A percentile compares a stretch with the other conserved stretches of the same genome.
Evolutionary conservation across 2,797 vertebrate species (phyloP).

Genomic region (Chrysocyon brachyurus): DNA sequence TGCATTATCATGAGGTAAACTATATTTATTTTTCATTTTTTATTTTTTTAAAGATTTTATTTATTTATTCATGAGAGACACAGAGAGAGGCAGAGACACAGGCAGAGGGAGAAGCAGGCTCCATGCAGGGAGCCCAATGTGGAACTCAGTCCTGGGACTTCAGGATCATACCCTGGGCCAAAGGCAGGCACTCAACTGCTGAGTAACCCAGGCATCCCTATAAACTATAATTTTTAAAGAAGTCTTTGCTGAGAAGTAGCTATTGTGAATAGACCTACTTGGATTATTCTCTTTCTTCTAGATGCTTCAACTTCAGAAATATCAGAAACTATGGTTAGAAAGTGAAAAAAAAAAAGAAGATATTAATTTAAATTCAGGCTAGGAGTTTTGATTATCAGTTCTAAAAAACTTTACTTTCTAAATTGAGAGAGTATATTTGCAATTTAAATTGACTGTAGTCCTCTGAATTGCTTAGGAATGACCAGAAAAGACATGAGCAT

Average conservation of each 20-base stretch:
- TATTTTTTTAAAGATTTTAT: too few relatives aligned
- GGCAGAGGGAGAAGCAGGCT: too few relatives aligned
- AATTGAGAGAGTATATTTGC: not conserved
- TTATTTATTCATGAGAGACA: too few relatives aligned
- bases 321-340: not conserved
- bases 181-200: too few relatives aligned
- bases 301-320: not conserved
- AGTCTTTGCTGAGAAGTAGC: not conserved
- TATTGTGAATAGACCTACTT: not conserved
- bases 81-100: too few relatives aligned
- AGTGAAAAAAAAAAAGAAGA: not conserved
- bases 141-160: too few relatives aligned
- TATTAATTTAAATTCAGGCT: not conserved
- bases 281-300: not conserved
- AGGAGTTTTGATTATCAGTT: not conserved
- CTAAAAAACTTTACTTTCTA: not conserved
- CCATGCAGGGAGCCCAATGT: too few relatives aligned
- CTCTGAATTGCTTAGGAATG: not conserved
- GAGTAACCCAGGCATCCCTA: too few relatives aligned
- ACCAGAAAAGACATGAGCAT: not conserved
- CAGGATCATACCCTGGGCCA: too few relatives aligned
- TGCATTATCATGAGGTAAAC: not conserved
- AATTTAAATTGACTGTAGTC: not conserved
- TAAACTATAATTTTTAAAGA: not conserved
- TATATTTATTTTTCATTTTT: not conserved